A percentile compares a stretch with the other conserved stretches of the same genome.
Evolutionary conservation across 1,140 invertebrate species (phyloP).

Genomic region (Apis dorsata): DNA sequence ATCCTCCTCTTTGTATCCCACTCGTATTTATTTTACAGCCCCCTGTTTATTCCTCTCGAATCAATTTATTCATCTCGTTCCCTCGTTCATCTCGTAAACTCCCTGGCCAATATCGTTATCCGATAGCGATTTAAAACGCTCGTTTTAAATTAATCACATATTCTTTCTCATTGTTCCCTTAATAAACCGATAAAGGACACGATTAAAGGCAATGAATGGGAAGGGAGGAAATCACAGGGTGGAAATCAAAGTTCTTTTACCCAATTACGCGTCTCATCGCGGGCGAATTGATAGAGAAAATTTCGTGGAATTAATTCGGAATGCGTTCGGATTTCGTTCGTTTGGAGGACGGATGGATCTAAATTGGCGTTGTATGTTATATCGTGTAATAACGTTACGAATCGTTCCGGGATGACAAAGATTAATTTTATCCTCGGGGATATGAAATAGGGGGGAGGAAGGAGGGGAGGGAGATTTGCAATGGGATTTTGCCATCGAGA

Average conservation of each 20-base stretch:
- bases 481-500: neutral
- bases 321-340: neutral
- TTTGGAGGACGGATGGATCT: neutral
- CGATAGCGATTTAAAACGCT: neutral
- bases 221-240: neutral
- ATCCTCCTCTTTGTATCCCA: neutral
- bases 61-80: neutral
- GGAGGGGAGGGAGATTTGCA: neutral
- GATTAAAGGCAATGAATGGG: neutral
- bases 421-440: slow-evolving; percentile 11
- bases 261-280: neutral
- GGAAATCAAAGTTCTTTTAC: neutral
- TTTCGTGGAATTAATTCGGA: neutral
- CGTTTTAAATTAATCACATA: no score
- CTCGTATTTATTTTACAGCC: neutral
- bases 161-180: neutral
- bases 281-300: neutral
- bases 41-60: neutral
- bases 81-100: neutral
- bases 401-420: neutral
- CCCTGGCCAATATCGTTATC: slow-evolving; percentile 1
- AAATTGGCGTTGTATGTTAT: slow-evolving; percentile 1
- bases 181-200: no score
- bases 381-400: neutral
- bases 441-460: no score